Conservation (phyloP, 2,113 vertebrate genomes). For the Lepus americanus region DNA sequence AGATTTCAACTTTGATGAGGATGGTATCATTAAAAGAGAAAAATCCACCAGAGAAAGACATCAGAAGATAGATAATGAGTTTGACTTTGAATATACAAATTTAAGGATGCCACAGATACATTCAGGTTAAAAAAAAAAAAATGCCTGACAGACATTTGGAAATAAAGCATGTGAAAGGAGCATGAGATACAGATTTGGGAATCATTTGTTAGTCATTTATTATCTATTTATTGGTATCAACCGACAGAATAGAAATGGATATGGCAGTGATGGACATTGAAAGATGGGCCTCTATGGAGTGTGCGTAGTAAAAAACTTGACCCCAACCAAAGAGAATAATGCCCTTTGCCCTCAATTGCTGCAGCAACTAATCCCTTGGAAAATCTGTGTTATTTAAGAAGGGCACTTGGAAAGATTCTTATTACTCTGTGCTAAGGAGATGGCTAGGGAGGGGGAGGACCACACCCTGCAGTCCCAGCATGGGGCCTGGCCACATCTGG, state of each 20-base stretch:
- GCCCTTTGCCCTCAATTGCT: neutral
- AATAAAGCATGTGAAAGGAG: neutral
- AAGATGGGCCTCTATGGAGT: neutral
- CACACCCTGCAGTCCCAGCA: neutral
- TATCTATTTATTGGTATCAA: neutral
- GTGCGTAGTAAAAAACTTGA: neutral
- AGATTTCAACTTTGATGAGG: neutral
- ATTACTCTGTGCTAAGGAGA: neutral
- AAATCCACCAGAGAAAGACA: neutral
- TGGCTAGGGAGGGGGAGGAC: accelerated
- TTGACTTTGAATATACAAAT: slow-evolving; percentile 34
- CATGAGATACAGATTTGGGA: neutral
- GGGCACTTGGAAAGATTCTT: neutral
- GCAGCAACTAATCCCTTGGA: neutral
- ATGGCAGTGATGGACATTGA: neutral
- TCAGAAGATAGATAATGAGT: slow-evolving; percentile 30
- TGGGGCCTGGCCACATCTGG: accelerated
- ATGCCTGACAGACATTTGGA: neutral
- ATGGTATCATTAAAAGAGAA: neutral
- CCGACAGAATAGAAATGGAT: neutral
- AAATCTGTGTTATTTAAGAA: neutral
- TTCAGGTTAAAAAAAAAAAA: slow-evolving; percentile 19
- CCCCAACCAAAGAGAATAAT: neutral
- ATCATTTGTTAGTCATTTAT: neutral
- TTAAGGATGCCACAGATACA: neutral